phyloP scores from a whole-genome alignment of 2,888 invertebrate genomes.

The Eupeodes latifasciatus region DNA sequence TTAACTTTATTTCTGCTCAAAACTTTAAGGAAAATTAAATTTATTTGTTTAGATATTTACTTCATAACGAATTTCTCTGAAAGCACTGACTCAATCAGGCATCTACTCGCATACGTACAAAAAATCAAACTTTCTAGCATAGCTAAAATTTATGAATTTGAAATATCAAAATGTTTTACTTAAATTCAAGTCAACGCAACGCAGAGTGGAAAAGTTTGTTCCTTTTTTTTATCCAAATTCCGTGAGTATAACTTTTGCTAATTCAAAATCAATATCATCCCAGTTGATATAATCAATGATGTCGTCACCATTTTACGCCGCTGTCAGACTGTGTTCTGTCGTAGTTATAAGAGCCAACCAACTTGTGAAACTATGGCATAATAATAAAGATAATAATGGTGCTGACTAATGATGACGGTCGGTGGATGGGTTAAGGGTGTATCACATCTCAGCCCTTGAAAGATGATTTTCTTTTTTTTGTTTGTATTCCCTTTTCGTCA shows the following conservation, averaged over 20 bases:
- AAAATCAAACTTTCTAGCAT: neutral
- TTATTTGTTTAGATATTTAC: neutral
- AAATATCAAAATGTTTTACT: neutral
- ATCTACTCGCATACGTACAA: neutral
- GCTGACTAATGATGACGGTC: constrained; percentile 2
- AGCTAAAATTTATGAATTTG: constrained; percentile 49
- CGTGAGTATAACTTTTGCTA: neutral
- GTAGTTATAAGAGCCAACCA: constrained; percentile 7
- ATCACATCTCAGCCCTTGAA: neutral
- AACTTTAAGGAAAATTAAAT: neutral
- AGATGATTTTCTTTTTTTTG: too few species aligned
- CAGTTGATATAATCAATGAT: neutral
- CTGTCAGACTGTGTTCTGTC: constrained; percentile 37
- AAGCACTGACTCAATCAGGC: constrained; percentile 24
- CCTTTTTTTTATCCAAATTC: neutral
- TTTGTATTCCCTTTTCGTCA: neutral
- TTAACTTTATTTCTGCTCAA: constrained; percentile 1
- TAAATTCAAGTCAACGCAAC: neutral
- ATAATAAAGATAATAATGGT: constrained; percentile 34
- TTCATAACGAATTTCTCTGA: neutral
- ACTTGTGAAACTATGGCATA: constrained; percentile 47
- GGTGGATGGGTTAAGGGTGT: constrained; percentile 40
- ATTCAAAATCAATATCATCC: neutral
- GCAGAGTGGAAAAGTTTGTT: neutral
- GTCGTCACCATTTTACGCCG: neutral